Evolutionary conservation across 2,797 vertebrate species (phyloP), one percentile per base, ranked within the genome.

Genomic region (Phaenicophaeus curvirostris): DNA sequence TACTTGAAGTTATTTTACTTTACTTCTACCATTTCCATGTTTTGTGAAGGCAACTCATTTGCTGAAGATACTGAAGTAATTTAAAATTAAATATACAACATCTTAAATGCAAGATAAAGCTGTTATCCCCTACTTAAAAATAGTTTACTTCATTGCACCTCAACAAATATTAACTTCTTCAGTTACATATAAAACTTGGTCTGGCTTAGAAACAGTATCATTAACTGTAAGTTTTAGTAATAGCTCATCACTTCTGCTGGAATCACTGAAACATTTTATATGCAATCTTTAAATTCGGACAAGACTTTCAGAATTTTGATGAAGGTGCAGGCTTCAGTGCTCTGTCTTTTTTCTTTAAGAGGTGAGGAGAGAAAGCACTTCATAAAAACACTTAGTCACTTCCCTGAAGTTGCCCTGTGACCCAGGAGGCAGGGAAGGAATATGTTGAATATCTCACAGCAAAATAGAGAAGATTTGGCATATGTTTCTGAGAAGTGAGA

Each of bases 91-190:
- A 57, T 10, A 31, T 3, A 5, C 13, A 31, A 31, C 48, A 44
- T 23, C 23, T 19, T 51, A 51, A 65, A 50, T 44, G 42, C 14
- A 76, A 69, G 69, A 55, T 33, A n/a, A 82, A 82, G 33, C 17
- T 69, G 18, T n/a, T 68, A 25, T 35, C 23, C 30, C 1, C 10
- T 73, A 14, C 13, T 68, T 13, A 1, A 46, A 53, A 55, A 23
- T 35, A 85, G 18, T 87, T 96, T 79, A 79, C 27, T 65, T 81
- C 41, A 27, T 72, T 88, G 17, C 21, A 66, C 28, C 25, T 91
- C 44, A 85, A 13, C 78, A 93, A 92, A 94, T 83, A 93, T 95
- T 96, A 96, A 95, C 85, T 67, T 53, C 7, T 71, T 46, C 25
- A 77, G 81, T 93, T 92, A 89, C 19, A 57, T 62, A 65, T 93